phyloP scores from a whole-genome alignment of 30 jellyfish, hydroid and myxozoan species.

The Aurelia aurita region DNA sequence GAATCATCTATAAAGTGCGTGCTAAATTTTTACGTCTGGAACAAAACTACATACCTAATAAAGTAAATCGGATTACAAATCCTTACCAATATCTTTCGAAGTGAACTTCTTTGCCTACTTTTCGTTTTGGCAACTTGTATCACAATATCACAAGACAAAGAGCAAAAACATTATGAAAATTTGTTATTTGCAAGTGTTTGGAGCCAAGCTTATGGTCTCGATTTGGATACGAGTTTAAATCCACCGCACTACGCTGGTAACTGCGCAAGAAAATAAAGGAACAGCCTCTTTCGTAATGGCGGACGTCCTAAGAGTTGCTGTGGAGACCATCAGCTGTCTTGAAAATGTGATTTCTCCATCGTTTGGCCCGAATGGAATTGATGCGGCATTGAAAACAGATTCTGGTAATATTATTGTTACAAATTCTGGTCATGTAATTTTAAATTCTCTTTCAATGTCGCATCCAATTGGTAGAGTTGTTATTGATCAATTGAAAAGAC shows the following conservation, averaged over 20 bases:
- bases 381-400: conserved; percentile 58
- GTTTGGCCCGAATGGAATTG: conserved; percentile 79
- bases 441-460: conserved; percentile 50
- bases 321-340: conserved; percentile 19
- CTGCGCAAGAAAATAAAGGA: too few relatives aligned
- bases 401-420: conserved; percentile 68
- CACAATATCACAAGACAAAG: neutral
- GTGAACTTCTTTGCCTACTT: neutral
- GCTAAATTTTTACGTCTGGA: too few relatives aligned
- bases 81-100: neutral
- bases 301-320: conserved; percentile 49
- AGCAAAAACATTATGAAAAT: too few relatives aligned
- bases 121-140: neutral
- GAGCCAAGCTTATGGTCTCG: too few relatives aligned
- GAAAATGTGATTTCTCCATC: conserved; percentile 31
- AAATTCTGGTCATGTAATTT: conserved; percentile 44
- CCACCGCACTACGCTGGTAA: too few relatives aligned
- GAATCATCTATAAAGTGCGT: too few relatives aligned
- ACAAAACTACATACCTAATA: too few relatives aligned
- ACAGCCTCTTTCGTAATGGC: conserved; percentile 40
- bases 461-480: conserved; percentile 50
- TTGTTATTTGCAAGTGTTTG: too few relatives aligned
- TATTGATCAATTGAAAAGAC: conserved; percentile 20
- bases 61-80: too few relatives aligned
- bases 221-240: too few relatives aligned